Evolutionary conservation across 1,140 invertebrate species (phyloP).

Genomic region (Drosophila pandora): DNA sequence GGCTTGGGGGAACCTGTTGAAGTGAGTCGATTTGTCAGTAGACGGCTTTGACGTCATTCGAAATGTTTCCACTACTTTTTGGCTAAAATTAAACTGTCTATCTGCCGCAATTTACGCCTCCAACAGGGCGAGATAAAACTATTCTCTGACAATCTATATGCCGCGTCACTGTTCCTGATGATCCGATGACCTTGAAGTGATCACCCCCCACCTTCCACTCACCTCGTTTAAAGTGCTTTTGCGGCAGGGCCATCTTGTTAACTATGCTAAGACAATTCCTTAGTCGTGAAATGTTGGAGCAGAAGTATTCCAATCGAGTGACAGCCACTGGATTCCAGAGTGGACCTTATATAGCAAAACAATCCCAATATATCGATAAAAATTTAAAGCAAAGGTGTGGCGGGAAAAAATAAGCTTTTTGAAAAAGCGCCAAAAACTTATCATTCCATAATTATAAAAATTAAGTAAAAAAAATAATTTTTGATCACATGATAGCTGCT

Average conservation of each 20-base stretch:
- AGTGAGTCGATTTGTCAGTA: constrained; percentile 16
- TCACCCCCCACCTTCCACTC: constrained; percentile 23
- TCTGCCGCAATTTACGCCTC: constrained; percentile 24
- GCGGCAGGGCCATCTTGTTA: constrained; percentile 49
- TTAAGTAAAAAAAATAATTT: not conserved
- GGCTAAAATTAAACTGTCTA: constrained; percentile 22
- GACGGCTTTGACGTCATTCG: constrained; percentile 38
- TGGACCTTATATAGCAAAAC: constrained; percentile 15
- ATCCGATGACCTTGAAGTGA: constrained; percentile 31
- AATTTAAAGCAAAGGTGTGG: not conserved
- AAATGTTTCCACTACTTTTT: constrained; percentile 25
- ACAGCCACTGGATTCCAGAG: not conserved
- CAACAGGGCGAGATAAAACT: constrained; percentile 32
- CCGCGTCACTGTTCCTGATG: constrained; percentile 19
- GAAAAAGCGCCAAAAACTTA: not conserved
- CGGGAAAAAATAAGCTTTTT: not conserved
- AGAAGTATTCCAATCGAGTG: constrained; percentile 11
- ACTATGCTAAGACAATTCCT: constrained; percentile 9
- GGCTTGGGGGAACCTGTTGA: constrained; percentile 87
- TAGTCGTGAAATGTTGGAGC: constrained; percentile 14
- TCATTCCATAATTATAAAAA: not conserved
- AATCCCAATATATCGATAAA: constrained; percentile 13
- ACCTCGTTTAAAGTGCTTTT: constrained; percentile 70
- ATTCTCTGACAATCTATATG: constrained; percentile 20
- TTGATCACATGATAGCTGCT: not conserved